phyloP scores from a whole-genome alignment of 2,888 invertebrate genomes.

The Drosophila mimetica region DNA sequence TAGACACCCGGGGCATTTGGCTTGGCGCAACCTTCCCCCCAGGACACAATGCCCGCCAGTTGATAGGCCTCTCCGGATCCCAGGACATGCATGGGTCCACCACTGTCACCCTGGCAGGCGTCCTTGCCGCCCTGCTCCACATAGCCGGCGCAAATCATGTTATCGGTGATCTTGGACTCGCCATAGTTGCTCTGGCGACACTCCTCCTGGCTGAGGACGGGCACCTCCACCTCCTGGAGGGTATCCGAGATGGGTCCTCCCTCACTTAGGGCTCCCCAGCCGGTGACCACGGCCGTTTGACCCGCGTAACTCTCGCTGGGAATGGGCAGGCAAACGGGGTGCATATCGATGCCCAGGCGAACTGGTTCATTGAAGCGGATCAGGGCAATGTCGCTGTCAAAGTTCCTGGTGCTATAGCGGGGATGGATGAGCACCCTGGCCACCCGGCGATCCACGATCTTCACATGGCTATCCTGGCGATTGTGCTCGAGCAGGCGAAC shows the following conservation, averaged over 20 bases:
- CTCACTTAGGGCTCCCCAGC: constrained; percentile 91
- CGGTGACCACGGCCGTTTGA: constrained; percentile 87
- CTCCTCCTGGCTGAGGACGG: constrained; percentile 88
- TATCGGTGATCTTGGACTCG: constrained; percentile 77
- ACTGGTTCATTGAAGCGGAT: constrained; percentile 88
- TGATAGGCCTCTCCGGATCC: constrained; percentile 58
- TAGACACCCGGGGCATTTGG: constrained; percentile 92
- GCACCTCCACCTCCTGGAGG: constrained; percentile 89
- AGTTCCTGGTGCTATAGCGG: constrained; percentile 89
- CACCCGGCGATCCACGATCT: constrained; percentile 83
- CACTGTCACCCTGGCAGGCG: constrained; percentile 84
- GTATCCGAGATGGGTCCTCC: constrained; percentile 88
- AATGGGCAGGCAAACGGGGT: constrained; percentile 91
- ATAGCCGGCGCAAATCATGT: constrained; percentile 83
- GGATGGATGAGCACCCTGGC: constrained; percentile 86
- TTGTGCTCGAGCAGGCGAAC: constrained; percentile 91
- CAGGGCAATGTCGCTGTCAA: constrained; percentile 93
- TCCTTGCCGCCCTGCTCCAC: constrained; percentile 81
- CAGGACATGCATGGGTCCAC: constrained; percentile 82
- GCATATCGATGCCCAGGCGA: constrained; percentile 86
- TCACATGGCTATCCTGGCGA: constrained; percentile 84
- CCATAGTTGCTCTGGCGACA: constrained; percentile 81
- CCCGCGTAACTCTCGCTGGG: constrained; percentile 75
- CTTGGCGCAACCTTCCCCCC: constrained; percentile 84
- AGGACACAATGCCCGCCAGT: constrained; percentile 89